phyloP scores from a whole-genome alignment of 1,140 invertebrate species.

The Atta cephalotes region DNA sequence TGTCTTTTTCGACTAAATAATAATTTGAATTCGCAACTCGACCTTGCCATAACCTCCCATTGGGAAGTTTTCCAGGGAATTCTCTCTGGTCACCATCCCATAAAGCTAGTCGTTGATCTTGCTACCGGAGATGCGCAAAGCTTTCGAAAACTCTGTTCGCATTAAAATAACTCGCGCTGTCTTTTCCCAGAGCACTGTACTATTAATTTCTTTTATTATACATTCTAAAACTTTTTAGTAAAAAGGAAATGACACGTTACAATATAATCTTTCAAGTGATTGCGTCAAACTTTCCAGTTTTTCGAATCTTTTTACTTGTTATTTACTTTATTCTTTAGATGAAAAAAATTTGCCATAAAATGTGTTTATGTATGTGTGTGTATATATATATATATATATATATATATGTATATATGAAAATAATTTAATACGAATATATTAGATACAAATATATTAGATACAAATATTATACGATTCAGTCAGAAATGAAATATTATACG shows the following conservation, averaged over 20 bases:
- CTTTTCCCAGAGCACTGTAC: conserved; percentile 9
- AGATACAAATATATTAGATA: not conserved
- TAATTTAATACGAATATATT: not conserved
- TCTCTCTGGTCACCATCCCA: not conserved
- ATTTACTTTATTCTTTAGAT: not conserved
- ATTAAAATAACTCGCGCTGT: not conserved
- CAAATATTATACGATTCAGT: not conserved
- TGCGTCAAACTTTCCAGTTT: not conserved
- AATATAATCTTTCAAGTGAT: not conserved
- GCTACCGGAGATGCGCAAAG: not conserved
- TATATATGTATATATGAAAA: not conserved
- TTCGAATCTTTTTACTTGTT: not conserved
- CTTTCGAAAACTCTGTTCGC: conserved; percentile 23
- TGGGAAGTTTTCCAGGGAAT: conserved; percentile 21
- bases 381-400: not conserved
- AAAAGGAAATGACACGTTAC: not conserved
- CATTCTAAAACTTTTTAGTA: not conserved
- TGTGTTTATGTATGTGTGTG: too few species aligned
- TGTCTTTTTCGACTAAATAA: conserved; percentile 67
- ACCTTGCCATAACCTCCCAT: conserved; percentile 33
- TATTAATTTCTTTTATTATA: conserved; percentile 35
- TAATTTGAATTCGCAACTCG: conserved; percentile 65
- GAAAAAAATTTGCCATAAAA: not conserved
- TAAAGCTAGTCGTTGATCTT: conserved; percentile 32
- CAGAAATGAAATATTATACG: not conserved